Evolutionary conservation across 2,888 invertebrate genomes (phyloP).

Genomic region (Horisme vitalbata): DNA sequence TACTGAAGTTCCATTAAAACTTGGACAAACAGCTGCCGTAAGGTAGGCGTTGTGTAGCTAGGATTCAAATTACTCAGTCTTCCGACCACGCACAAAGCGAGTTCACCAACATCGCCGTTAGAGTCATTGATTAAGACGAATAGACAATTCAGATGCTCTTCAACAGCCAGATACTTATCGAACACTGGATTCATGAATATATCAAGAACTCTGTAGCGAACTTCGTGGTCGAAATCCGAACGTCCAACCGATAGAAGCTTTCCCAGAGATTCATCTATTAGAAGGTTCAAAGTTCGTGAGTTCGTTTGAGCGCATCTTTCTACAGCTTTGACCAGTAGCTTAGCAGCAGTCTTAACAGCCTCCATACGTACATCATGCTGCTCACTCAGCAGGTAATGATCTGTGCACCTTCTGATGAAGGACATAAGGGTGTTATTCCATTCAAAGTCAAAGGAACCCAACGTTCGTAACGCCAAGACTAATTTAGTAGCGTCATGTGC

Average conservation of each 20-base stretch:
- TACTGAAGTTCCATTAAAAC: slow-evolving; percentile 96
- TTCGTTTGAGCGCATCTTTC: slow-evolving; percentile 85
- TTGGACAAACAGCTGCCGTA: slow-evolving; percentile 95
- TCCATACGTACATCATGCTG: slow-evolving; percentile 94
- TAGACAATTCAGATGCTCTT: slow-evolving; percentile 95
- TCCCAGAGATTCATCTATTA: slow-evolving; percentile 95
- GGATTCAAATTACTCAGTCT: slow-evolving; percentile 97
- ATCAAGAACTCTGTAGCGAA: slow-evolving; percentile 94
- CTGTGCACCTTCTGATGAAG: slow-evolving; percentile 96
- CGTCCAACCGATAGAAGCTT: slow-evolving; percentile 96
- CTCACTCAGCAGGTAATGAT: slow-evolving; percentile 94
- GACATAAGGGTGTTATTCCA: slow-evolving; percentile 93
- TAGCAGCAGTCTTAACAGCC: slow-evolving; percentile 96
- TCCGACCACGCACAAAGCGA: slow-evolving; percentile 96
- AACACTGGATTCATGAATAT: slow-evolving; percentile 94
- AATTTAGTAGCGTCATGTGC: slow-evolving; percentile 91
- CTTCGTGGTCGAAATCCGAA: slow-evolving; percentile 97
- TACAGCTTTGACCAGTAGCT: slow-evolving; percentile 92
- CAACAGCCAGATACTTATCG: slow-evolving; percentile 96
- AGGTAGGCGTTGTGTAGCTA: slow-evolving; percentile 97
- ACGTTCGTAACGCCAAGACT: slow-evolving; percentile 94
- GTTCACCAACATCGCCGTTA: slow-evolving; percentile 95
- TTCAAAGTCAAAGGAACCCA: slow-evolving; percentile 96
- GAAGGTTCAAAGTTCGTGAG: slow-evolving; percentile 91
- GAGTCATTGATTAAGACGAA: slow-evolving; percentile 98